Conservation (phyloP, 2,797 vertebrate genomes). For the Benthosema pterotum region DNA sequence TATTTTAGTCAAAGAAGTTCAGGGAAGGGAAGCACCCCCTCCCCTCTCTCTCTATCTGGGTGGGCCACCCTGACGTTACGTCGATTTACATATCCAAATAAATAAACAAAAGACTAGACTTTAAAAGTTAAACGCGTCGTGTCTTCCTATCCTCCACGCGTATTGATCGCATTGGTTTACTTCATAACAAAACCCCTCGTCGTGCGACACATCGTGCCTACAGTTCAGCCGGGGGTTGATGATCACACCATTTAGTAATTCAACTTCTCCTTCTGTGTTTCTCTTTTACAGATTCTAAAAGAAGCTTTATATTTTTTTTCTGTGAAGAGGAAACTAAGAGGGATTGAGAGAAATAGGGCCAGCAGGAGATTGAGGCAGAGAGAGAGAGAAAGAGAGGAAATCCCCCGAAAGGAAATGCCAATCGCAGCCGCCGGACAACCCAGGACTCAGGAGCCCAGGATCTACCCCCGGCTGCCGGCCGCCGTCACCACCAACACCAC, state of each 20-base stretch:
- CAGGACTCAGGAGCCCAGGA: slow-evolving; percentile 79
- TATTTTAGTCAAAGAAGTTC: slow-evolving; percentile 38
- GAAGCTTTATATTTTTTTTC: slow-evolving; percentile 36
- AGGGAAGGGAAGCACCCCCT: slow-evolving; percentile 13
- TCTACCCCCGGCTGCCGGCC: slow-evolving; percentile 79
- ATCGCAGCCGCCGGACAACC: slow-evolving; percentile 83
- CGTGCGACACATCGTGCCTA: not conserved
- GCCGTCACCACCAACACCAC: slow-evolving; percentile 73
- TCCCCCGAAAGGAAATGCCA: slow-evolving; percentile 84
- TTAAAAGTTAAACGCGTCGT: too few species aligned
- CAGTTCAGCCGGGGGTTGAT: not conserved
- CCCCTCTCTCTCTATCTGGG: too few species aligned
- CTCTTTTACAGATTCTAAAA: slow-evolving; percentile 54
- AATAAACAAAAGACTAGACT: not conserved
- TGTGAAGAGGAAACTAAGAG: slow-evolving; percentile 61
- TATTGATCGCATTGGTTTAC: too few species aligned
- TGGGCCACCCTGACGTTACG: slow-evolving; percentile 17
- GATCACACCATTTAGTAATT: not conserved
- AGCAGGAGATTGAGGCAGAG: slow-evolving; percentile 31
- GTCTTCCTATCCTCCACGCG: too few species aligned
- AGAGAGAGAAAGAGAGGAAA: slow-evolving; percentile 69
- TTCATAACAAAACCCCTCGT: too few species aligned
- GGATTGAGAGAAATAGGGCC: slow-evolving; percentile 38
- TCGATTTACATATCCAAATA: slow-evolving; percentile 17
- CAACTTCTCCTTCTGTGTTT: not conserved